Base-by-base conservation (phyloP, 2,113 vertebrate species). In the Cyanocitta stelleri region DNA sequence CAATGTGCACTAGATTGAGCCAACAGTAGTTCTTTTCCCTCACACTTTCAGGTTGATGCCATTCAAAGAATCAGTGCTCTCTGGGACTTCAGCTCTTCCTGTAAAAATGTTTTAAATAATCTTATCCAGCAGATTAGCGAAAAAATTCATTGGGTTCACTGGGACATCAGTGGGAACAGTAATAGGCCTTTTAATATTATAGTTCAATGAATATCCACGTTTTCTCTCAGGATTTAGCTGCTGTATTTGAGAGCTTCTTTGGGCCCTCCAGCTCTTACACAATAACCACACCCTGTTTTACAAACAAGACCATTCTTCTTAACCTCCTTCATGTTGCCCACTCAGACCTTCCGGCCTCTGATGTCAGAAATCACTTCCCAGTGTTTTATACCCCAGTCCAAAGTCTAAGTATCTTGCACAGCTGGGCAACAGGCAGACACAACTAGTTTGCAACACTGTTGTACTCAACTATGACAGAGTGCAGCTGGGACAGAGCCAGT, bases 231-330 rank as follows among this genome's bases (percentile, higher is more conserved):
- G 32, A 68, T 93, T 86, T 87, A 68, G 61, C 44, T 85, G 32
- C 54, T 88, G 35, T 87, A 68, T 82, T 95, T 93, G 56, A 90
- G 49, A 84, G 56, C 44, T 79, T 37, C 49, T 76, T 33, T 46
- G 26, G 20, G 55, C 46, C 46, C 63, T 77, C 27, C 15, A 62
- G 73, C 66, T 85, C 56, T 96, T 94, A 39, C 77, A 56, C 69
- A 85, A 73, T 93, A 96, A 89, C 95, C 88, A 89, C 92, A 92
- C 92, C 92, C 92, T 95, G 86, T 95, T 95, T 95, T 93, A 89
- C 76, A 89, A 49, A 78, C 0, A 4, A 84, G 74, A 27, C 64
- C 37, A 9, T 80, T 81, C 68, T 84, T 37, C n/a, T 71, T 77
- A 79, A 84, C 41, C 14, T 91, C 26, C 32, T 90, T 83, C 51